phyloP scores from a whole-genome alignment of 2,888 invertebrate genomes.

The Lasioglossum oenotherae region DNA sequence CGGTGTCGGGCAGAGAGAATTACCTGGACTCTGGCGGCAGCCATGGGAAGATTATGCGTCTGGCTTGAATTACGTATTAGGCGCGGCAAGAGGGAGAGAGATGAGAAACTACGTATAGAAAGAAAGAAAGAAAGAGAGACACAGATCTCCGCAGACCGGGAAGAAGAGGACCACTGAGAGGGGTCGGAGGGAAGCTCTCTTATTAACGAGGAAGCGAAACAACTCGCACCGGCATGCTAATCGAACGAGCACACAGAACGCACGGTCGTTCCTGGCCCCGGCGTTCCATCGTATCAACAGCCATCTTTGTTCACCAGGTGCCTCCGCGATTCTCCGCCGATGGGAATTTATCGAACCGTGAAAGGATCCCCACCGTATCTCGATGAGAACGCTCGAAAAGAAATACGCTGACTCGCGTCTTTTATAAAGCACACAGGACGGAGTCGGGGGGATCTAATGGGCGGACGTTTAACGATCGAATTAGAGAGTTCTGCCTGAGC shows the following conservation, averaged over 20 bases:
- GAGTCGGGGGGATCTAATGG: conserved; percentile 29
- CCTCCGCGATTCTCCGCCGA: conserved; percentile 55
- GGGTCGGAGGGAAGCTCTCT: conserved; percentile 73
- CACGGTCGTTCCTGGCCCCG: conserved; percentile 57
- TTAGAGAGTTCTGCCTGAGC: conserved; percentile 17
- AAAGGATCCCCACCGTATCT: conserved; percentile 12
- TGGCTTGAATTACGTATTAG: conserved; percentile 55
- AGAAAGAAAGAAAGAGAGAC: conserved; percentile 14
- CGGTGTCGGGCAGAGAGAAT: conserved; percentile 33
- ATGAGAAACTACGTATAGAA: background rate
- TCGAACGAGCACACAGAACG: conserved; percentile 79
- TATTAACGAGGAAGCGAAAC: conserved; percentile 84
- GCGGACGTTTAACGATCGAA: conserved; percentile 43
- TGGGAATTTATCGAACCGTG: conserved; percentile 69
- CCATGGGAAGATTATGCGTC: conserved; percentile 70
- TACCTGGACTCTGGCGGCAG: conserved; percentile 37
- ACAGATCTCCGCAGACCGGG: conserved; percentile 41
- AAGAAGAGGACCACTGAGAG: conserved; percentile 56
- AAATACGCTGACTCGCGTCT: background rate
- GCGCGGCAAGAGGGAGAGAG: background rate
- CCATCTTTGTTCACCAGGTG: conserved; percentile 75
- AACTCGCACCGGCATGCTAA: conserved; percentile 83
- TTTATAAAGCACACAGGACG: conserved; percentile 19
- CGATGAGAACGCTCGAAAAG: conserved; percentile 15
- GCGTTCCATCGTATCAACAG: conserved; percentile 66